phyloP scores from a whole-genome alignment of 2,113 vertebrate species.

The Myanophis thanlyinensis region DNA sequence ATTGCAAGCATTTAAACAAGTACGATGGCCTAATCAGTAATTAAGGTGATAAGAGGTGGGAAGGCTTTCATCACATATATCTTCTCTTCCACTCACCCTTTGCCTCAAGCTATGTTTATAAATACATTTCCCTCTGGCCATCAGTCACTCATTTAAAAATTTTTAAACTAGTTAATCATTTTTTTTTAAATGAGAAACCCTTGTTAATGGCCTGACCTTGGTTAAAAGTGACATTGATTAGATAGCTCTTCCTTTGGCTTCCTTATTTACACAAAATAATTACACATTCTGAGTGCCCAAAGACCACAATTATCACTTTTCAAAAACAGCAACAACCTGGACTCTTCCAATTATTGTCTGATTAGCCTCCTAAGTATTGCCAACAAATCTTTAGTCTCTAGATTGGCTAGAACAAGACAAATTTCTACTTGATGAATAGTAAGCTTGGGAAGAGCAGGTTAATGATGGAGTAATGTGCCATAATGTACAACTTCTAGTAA shows the following conservation, averaged over 20 bases:
- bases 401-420: neutral
- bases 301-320: neutral
- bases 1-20: neutral
- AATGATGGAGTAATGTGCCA: neutral
- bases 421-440: neutral
- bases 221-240: neutral
- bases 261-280: neutral
- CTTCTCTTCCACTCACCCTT: neutral
- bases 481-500: neutral
- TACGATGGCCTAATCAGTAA: neutral
- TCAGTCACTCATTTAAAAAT: neutral
- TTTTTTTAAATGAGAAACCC: neutral
- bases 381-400: neutral
- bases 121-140: neutral
- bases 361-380: neutral
- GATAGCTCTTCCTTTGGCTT: neutral
- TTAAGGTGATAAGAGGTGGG: neutral
- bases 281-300: neutral
- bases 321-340: neutral
- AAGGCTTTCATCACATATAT: neutral
- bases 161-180: neutral
- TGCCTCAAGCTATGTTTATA: neutral
- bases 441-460: neutral
- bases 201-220: neutral
- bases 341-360: neutral